phyloP scores from a whole-genome alignment of 1,140 invertebrate genomes.

The Aphis craccivora region DNA sequence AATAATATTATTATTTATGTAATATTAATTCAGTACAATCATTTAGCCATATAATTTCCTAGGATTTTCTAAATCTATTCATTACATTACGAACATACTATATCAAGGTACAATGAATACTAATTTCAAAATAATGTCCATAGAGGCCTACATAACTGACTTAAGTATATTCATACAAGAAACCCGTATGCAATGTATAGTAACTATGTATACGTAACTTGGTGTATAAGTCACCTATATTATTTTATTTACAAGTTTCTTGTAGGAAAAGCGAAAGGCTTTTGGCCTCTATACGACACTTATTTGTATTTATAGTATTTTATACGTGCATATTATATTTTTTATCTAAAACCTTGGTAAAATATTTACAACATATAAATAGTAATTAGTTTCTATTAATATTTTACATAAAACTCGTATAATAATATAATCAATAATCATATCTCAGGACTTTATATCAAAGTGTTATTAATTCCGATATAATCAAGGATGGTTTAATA shows the following conservation, averaged over 20 bases:
- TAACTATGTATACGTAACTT: background rate
- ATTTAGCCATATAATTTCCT: background rate
- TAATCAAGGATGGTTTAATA: too few species aligned
- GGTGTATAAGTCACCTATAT: background rate
- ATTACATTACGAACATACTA: background rate
- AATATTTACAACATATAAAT: background rate
- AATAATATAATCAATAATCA: background rate
- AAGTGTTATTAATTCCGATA: too few species aligned
- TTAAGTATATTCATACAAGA: background rate
- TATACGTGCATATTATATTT: background rate
- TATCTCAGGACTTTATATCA: background rate
- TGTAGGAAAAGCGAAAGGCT: background rate
- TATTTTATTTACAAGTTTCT: background rate
- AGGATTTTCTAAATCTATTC: background rate
- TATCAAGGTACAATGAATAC: background rate
- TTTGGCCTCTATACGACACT: background rate
- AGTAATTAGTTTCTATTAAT: background rate
- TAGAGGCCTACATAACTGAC: background rate
- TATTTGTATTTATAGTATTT: background rate
- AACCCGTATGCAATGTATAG: too few species aligned
- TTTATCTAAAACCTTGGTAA: background rate
- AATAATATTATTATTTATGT: too few species aligned
- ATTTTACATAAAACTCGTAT: background rate
- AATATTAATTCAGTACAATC: too few species aligned
- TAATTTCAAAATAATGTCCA: background rate